Percentiles rank a stretch among this genome's conserved stretches.
Evolutionary conservation across 2,797 vertebrate species (phyloP).

Genomic region (Novumbra hubbsi): DNA sequence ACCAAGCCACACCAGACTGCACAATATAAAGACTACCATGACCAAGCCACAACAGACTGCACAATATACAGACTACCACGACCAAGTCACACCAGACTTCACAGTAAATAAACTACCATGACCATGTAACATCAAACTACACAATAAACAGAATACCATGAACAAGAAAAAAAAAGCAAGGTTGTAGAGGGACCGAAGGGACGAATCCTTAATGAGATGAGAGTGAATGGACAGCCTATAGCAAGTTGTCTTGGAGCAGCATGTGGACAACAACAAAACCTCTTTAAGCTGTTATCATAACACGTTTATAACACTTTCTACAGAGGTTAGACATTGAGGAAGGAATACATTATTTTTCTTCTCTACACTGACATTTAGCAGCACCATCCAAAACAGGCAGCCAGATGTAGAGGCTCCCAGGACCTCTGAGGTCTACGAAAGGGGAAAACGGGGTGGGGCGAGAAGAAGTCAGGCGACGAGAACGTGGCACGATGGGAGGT

Average conservation of each 20-base stretch:
- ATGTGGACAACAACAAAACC: not conserved
- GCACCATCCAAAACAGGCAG: not conserved
- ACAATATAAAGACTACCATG: too few relatives aligned
- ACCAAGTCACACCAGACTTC: too few relatives aligned
- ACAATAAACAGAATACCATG: too few relatives aligned
- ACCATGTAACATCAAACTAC: too few relatives aligned
- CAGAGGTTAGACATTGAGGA: not conserved
- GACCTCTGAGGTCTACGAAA: not conserved
- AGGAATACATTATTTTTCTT: not conserved
- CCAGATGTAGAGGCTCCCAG: not conserved
- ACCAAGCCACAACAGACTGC: too few relatives aligned
- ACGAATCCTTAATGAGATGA: not conserved
- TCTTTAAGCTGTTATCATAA: not conserved
- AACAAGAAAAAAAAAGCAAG: not conserved
- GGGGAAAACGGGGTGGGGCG: conserved; percentile 30
- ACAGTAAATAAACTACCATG: too few relatives aligned
- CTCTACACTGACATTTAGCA: too few relatives aligned
- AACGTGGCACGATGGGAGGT: conserved; percentile 66
- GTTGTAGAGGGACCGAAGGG: not conserved
- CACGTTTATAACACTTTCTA: not conserved
- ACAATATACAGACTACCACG: too few relatives aligned
- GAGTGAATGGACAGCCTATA: not conserved
- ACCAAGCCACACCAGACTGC: too few relatives aligned
- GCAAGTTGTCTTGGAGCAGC: not conserved
- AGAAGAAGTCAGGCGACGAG: conserved; percentile 56